phyloP scores from a whole-genome alignment of 2,113 vertebrate species.

The Agelaius tricolor region DNA sequence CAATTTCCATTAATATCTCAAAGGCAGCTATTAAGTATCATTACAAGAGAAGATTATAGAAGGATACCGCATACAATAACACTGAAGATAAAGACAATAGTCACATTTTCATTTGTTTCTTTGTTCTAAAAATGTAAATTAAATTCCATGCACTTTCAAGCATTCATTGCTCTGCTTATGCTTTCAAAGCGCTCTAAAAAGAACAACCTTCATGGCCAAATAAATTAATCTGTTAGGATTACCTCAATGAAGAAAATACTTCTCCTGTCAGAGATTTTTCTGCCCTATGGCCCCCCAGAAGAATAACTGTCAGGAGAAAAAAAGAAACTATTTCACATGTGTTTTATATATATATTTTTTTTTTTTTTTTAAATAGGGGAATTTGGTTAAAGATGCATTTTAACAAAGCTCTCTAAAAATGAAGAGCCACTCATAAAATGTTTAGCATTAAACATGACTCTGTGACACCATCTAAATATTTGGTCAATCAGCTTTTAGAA shows the following conservation, averaged over 20 bases:
- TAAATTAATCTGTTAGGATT: slow-evolving; percentile 67
- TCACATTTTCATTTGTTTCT: slow-evolving; percentile 79
- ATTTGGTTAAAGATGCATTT: slow-evolving; percentile 3
- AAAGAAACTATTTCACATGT: not conserved
- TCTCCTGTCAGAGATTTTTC: slow-evolving; percentile 57
- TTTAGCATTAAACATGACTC: slow-evolving; percentile 28
- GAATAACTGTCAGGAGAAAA: slow-evolving; percentile 50
- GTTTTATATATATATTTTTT: not conserved
- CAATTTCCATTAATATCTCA: slow-evolving; percentile 85
- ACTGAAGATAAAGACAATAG: slow-evolving; percentile 77
- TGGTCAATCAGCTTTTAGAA: slow-evolving; percentile 53
- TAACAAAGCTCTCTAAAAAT: slow-evolving; percentile 52
- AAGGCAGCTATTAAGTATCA: slow-evolving; percentile 84
- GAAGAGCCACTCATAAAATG: not conserved
- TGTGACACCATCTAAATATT: slow-evolving; percentile 63
- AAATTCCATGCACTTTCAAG: slow-evolving; percentile 48
- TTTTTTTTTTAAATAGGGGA: not conserved
- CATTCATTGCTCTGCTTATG: slow-evolving; percentile 49
- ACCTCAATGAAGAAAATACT: slow-evolving; percentile 56
- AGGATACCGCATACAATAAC: slow-evolving; percentile 70
- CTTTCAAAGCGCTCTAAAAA: slow-evolving; percentile 54
- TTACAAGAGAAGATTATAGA: slow-evolving; percentile 78
- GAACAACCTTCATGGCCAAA: slow-evolving; percentile 41
- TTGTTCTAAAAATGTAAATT: slow-evolving; percentile 80
- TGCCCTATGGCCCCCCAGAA: not conserved